Conservation (phyloP, 2,797 vertebrate species). For the Crenuchus spilurus region DNA sequence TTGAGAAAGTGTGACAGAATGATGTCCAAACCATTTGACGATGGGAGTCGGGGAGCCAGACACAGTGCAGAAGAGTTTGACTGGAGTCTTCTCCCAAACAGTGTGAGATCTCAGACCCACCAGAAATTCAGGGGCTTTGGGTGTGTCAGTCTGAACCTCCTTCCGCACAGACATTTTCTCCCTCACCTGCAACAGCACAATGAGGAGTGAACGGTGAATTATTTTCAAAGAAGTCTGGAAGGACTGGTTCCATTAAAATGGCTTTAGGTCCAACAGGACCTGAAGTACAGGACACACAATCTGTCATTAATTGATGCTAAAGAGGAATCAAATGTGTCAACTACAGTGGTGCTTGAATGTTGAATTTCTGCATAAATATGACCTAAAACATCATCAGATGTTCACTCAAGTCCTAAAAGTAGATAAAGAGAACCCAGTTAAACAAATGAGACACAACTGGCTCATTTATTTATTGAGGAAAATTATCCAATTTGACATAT, state of each 20-base stretch:
- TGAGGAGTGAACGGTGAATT: not conserved
- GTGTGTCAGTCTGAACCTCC: slow-evolving; percentile 75
- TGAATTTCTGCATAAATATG: no score
- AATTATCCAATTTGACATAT: no score
- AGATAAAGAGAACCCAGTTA: no score
- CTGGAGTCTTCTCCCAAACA: slow-evolving; percentile 90
- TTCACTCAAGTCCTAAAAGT: no score
- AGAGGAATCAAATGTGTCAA: no score
- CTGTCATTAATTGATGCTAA: no score
- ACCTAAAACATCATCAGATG: no score
- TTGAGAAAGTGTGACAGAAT: not conserved
- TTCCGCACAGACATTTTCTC: slow-evolving; percentile 77
- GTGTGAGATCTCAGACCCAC: slow-evolving; percentile 90
- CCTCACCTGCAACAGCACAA: slow-evolving; percentile 75
- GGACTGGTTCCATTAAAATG: no score
- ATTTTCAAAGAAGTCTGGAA: not conserved
- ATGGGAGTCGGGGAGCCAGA: slow-evolving; percentile 88
- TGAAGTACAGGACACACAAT: not conserved
- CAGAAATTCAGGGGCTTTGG: slow-evolving; percentile 88
- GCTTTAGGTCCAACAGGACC: not conserved
- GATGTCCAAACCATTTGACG: slow-evolving; percentile 88
- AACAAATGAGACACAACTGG: no score
- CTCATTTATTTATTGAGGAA: no score
- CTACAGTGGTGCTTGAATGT: no score
- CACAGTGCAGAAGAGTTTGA: slow-evolving; percentile 92